Base-by-base conservation (phyloP, 2,113 vertebrate species). In the Odontophorus gujanensis region DNA sequence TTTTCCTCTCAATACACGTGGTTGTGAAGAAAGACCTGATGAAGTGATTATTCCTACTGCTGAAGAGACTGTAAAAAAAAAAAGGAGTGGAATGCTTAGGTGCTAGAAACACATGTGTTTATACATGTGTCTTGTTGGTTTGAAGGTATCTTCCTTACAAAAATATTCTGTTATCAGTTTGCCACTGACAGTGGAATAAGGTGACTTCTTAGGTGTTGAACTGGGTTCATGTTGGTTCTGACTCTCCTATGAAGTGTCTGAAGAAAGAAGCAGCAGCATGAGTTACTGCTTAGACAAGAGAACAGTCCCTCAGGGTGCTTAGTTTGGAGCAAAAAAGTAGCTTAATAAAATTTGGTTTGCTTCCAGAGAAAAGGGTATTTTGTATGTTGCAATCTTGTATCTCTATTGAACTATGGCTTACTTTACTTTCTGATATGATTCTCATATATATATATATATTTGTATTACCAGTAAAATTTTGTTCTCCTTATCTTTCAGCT, bases 21-120 rank as follows among this genome's bases (percentile, higher is more conserved):
- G 34, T 38, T 78, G 34, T 15, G 61, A n/a, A 32, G n/a, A 62
- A 34, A 19, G 45, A 24, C 43, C 61, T 59, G 6, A 22, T 9
- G 34, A 48, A 77, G 38, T 7, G 34, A 65, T 61, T 48, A n/a
- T 76, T 80, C 13, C 36, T 1, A 2, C 32, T 85, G 19, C 59
- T 91, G 45, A 63, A 66, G 80, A 82, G 50, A 19, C 30, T 45
- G 65, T 42, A 76, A 51, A 63, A 94, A 89, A 92, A 82, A 45
- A 38, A 50, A 85, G 80, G 67, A 45, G 58, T 69, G 50, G 21
- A 66, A 77, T 55, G 65, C 82, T 32, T 5, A 2, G 3, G 17
- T 85, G 71, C 63, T 25, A 62, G 32, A 83, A 22, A 16, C 42
- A 6, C 28, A 3, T 6, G 17, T 79, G n/a, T 93, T 81, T 16